Conservation (phyloP, 2,797 vertebrate genomes). For the Sternotherus odoratus region DNA sequence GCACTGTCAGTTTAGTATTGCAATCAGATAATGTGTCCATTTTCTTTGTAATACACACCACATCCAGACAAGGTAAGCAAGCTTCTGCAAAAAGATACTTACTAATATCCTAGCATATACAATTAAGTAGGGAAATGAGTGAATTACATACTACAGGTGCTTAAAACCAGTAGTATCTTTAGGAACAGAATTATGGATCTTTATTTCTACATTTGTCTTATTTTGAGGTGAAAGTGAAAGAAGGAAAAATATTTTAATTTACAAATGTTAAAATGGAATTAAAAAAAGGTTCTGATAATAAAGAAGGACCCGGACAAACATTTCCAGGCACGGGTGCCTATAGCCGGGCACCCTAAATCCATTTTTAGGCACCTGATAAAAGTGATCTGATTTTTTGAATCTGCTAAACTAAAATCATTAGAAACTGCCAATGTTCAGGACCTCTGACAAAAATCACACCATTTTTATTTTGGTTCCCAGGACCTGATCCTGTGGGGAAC, state of each 20-base stretch:
- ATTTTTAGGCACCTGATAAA: background rate
- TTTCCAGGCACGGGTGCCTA: background rate
- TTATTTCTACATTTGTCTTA: background rate
- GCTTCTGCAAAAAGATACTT: too few relatives aligned
- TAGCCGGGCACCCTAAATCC: background rate
- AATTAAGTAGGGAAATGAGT: background rate
- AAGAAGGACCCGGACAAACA: background rate
- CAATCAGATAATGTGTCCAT: background rate
- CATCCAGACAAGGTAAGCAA: background rate
- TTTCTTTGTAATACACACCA: background rate
- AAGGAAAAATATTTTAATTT: background rate
- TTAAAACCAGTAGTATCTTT: background rate
- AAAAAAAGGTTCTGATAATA: background rate
- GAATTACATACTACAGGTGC: background rate
- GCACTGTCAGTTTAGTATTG: background rate
- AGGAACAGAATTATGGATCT: background rate
- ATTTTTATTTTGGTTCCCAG: background rate
- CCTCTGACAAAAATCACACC: background rate
- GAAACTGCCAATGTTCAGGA: background rate
- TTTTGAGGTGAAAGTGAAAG: background rate
- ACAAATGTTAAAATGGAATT: background rate
- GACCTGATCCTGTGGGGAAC: background rate
- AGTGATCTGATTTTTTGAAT: background rate
- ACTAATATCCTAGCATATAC: too few relatives aligned
- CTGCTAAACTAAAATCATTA: background rate